Evolutionary conservation across 2,797 vertebrate genomes (phyloP).

Genomic region (Benthosema pterotum): DNA sequence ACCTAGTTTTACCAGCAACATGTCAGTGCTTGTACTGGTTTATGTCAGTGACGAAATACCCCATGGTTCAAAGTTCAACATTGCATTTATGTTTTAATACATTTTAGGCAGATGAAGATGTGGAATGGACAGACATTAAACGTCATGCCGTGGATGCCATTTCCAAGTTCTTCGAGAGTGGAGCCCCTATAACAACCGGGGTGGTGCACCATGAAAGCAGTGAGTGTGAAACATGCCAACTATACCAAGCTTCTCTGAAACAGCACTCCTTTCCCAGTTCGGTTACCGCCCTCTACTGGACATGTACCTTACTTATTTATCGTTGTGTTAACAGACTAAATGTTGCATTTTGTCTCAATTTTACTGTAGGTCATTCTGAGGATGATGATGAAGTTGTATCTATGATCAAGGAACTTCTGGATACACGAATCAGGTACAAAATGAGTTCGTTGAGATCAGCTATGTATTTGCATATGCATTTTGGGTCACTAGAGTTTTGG

Average conservation of each 20-base stretch:
- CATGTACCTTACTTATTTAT: not conserved
- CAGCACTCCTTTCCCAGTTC: no score
- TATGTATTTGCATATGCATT: no score
- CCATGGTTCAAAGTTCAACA: no score
- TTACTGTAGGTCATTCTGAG: slow-evolving; percentile 72
- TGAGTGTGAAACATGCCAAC: slow-evolving; percentile 54
- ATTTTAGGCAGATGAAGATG: slow-evolving; percentile 77
- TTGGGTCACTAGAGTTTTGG: no score
- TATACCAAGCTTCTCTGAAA: not conserved
- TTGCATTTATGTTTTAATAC: slow-evolving; percentile 10
- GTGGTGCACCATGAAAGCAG: slow-evolving; percentile 77
- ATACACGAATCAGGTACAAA: slow-evolving; percentile 82
- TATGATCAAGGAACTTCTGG: slow-evolving; percentile 86
- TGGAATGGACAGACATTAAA: slow-evolving; percentile 82
- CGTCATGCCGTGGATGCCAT: slow-evolving; percentile 72
- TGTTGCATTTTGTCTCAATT: slow-evolving; percentile 18
- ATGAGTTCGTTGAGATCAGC: no score
- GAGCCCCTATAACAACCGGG: slow-evolving; percentile 75
- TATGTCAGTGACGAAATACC: no score
- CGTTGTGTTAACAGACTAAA: not conserved
- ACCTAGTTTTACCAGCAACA: no score
- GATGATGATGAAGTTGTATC: slow-evolving; percentile 84
- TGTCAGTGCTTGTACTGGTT: no score
- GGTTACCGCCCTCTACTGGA: no score
- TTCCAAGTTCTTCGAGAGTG: slow-evolving; percentile 80